Evolutionary conservation across 2,888 invertebrate species (phyloP), one percentile per base, ranked within the genome.

Genomic region (Pollenia griseotomentosa): DNA sequence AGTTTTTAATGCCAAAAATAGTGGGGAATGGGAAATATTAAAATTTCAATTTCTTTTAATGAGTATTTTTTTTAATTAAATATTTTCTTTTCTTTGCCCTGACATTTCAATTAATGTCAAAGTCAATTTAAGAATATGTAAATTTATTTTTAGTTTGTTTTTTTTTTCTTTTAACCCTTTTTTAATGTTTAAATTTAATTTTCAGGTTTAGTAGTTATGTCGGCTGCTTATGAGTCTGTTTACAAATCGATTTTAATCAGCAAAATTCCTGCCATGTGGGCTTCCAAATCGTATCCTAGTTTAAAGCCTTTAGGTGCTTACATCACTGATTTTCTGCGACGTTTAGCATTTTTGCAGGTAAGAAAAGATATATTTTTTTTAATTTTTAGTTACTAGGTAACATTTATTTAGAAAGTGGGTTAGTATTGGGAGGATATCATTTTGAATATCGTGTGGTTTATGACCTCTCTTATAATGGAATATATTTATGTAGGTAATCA

Each of bases 241-340:
- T 95, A 96, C 84, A 95, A 96, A 71, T 97, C 97, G 89, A 97
- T 98, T 90, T 94, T 98, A 87, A 96, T 96, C 86, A 97, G 97
- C 6, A 96, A 95, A 93, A 96, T 98, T 89, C 98, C 98, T 0
- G 94, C 94, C 48, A 94, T 97, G 93, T 99, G 98, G 98, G 96
- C 96, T 85, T 95, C 95, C 89, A 95, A 96, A 91, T 98, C 98
- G 10, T 99, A 99, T 93, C 98, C 98, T 1, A 98, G 98, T 6
- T 94, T 98, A 44, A 99, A 98, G 92, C 97, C 98, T 0, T 94
- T 98, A 14, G 97, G 97, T 42, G 96, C 97, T 90, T 99, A 98
- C 92, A 94, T 98, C 78, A 95, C 95, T 88, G 98, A 99, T 92
- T 96, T 99, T 90, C 93, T 98, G n/a, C 95, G 95, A 0, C 95